Base-by-base conservation (phyloP, 2,113 vertebrate species). In the Pteropus alecto region DNA sequence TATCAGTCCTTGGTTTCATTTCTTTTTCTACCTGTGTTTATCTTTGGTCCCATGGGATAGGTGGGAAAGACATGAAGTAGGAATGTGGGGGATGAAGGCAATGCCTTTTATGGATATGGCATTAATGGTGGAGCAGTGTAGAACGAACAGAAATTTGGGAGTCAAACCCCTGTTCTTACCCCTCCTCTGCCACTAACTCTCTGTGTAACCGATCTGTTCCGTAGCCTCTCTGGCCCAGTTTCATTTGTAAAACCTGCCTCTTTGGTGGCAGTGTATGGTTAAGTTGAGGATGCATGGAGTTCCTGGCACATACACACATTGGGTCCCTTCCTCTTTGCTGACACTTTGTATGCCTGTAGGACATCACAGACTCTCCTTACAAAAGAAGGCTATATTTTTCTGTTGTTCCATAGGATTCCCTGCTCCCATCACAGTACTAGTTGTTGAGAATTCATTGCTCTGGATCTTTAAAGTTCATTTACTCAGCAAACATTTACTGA, bases 371-470 rank as follows among this genome's bases (percentile, higher is more conserved):
- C 46, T 43, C 11, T 58, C 24, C 87, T 63, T 43, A 7, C 46
- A n/a, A 38, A n/a, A 67, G 19, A 87, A 56, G 43, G 54, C 4
- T 19, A 2, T 14, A 16, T 71, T 51, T 74, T 65, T 46, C 51
- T 56, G 76, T 38, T 38, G 46, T 58, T 68, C 16, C 24, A 4
- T 3, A 2, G 30, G 10, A 15, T 46, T 83, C 61, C 14, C 41
- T 76, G 6, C 6, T 73, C 26, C 65, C 4, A 28, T 71, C 67
- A 43, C 9, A 86, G 11, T 26, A 13, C 5, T 96, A 46, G 7
- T 26, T 63, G 19, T n/a, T 82, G 43, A 91, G 18, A 87, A 85
- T 46, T 46, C 43, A 71, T 94, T 95, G 60, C 41, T 96, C 82
- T 67, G 63, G 87, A 87, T 63, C 61, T 73, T 85, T 35, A 1